Evolutionary conservation across 2,888 invertebrate species (phyloP).

Genomic region (Athrips mouffetella): DNA sequence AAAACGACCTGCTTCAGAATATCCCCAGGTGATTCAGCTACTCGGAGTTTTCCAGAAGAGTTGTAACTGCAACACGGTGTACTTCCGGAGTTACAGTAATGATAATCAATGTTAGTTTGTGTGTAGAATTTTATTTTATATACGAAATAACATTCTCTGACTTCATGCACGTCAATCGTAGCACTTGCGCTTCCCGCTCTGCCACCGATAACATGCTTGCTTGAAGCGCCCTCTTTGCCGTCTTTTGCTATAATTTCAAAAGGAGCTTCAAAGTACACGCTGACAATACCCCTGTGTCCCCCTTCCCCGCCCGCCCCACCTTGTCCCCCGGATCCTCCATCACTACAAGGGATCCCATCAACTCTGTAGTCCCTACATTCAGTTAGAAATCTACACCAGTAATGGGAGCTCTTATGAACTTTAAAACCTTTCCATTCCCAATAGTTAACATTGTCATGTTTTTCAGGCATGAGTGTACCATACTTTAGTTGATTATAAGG

Average conservation of each 20-base stretch:
- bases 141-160: not conserved
- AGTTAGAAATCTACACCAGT: not conserved
- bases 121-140: not conserved
- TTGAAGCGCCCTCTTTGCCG: not conserved
- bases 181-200: not conserved
- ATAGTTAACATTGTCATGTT: not conserved
- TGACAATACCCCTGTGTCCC: not conserved
- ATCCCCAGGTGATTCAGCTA: too few relatives aligned
- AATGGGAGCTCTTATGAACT: not conserved
- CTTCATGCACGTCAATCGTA: not conserved
- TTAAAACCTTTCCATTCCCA: not conserved
- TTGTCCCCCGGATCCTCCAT: not conserved
- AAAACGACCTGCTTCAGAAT: too few relatives aligned
- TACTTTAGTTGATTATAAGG: not conserved
- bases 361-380: not conserved
- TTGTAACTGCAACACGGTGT: not conserved
- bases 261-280: not conserved
- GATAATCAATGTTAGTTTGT: not conserved
- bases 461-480: not conserved
- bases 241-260: not conserved
- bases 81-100: not conserved
- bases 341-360: not conserved
- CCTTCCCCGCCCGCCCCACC: not conserved
- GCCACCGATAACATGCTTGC: not conserved
- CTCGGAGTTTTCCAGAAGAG: not conserved